These are phyloP conservation scores for Chrysopa pallens DNA, from an alignment of 1,140 invertebrate genomes.

Conservation along the genomic window DNA sequence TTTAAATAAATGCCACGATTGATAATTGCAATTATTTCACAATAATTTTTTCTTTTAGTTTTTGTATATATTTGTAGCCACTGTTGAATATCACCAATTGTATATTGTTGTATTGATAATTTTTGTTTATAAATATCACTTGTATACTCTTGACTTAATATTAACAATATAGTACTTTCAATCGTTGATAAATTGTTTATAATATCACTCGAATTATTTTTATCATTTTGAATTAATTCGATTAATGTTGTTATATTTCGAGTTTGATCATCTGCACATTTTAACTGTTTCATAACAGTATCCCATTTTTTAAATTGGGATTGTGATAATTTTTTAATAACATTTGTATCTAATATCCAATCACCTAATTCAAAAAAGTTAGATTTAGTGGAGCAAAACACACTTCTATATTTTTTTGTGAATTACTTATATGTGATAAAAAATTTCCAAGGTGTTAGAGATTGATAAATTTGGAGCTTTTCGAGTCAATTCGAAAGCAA, in stretches of 20 bases:
- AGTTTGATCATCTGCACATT: not conserved
- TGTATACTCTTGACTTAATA: too few species aligned
- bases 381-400: too few species aligned
- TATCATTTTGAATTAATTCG: not conserved
- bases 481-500: too few species aligned
- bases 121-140: too few species aligned
- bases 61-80: too few species aligned
- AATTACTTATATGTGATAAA: too few species aligned
- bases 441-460: too few species aligned
- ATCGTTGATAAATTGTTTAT: not conserved
- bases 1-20: slow-evolving; percentile 6
- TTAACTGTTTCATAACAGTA: not conserved
- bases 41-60: not conserved
- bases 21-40: slow-evolving; percentile 4
- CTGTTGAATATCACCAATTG: too few species aligned
- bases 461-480: too few species aligned
- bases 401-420: too few species aligned
- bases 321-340: not conserved
- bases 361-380: not conserved
- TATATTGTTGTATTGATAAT: too few species aligned
- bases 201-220: not conserved
- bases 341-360: not conserved
- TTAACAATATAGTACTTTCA: not conserved
- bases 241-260: not conserved
- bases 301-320: not conserved